Evolutionary conservation across 1,140 invertebrate genomes (phyloP), one percentile per base, ranked within the genome.

Genomic region (Bactericera cockerelli): DNA sequence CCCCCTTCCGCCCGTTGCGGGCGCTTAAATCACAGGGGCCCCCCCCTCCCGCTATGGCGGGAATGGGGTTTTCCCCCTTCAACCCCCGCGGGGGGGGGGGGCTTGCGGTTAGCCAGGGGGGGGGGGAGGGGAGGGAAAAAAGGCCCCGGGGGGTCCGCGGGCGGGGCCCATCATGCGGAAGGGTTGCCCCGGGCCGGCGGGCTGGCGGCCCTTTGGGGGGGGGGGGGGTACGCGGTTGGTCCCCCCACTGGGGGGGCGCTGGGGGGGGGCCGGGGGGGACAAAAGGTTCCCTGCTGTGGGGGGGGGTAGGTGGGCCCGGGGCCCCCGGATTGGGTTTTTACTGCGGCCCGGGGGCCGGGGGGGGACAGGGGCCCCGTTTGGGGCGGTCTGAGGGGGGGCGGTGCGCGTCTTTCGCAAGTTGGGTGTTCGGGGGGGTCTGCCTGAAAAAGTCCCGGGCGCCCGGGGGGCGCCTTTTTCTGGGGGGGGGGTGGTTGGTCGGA

Each of bases 361-460:
- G 25, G 26, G 67, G 72, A 74, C 42, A 69, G 73, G 57, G 79
- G 75, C 65, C 80, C 71, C 67, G 76, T 78, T 63, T 81, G 77
- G 68, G 75, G 76, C n/a, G 33, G 63, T 59, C 31, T 65, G 60
- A 2, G 61, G 64, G n/a, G n/a, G 71, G 80, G 82, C n/a, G 73
- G 68, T 63, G 78, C 64, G 81, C 79, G 68, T 89, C 86, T 76
- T 86, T 87, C 65, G 84, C 80, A 76, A 90, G 89, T 86, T 42
- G 86, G 87, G 75, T 89, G 87, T 65, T 78, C 24, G 86, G 84
- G 59, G 58, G 14, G 31, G 25, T 25, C 55, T 58, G 33, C 59
- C 38, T 28, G 63, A 55, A 19, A 61, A 26, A 60, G 60, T 58
- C 39, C n/a, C 59, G 63, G 57, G 61, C 62, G 55, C 54, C 61